Conservation (phyloP, 2,888 invertebrate species). For the Mythimna ferrago region DNA sequence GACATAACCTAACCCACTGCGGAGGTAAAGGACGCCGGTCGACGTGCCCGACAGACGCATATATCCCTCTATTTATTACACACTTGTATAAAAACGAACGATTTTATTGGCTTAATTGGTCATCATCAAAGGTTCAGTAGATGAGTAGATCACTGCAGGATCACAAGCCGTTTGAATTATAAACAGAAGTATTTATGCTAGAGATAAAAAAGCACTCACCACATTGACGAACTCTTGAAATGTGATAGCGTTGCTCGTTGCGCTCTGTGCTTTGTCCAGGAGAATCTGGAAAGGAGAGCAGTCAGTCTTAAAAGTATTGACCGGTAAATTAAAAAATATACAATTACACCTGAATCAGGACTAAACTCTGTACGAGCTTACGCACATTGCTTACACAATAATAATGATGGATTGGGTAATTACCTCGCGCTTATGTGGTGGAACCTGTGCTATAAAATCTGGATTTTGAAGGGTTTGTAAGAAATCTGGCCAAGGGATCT, state of each 20-base stretch:
- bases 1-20: slow-evolving; percentile 81
- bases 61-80: slow-evolving; percentile 78
- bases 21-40: slow-evolving; percentile 74
- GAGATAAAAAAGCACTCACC: slow-evolving; percentile 91
- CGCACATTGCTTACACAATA: too few species aligned
- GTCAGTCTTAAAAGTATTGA: not conserved
- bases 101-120: slow-evolving; percentile 75
- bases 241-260: slow-evolving; percentile 94
- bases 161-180: slow-evolving; percentile 13
- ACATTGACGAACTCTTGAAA: slow-evolving; percentile 98
- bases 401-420: slow-evolving; percentile 47
- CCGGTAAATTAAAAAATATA: too few species aligned
- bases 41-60: slow-evolving; percentile 70
- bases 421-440: slow-evolving; percentile 94
- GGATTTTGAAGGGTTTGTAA: slow-evolving; percentile 93
- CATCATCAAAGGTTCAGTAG: slow-evolving; percentile 41
- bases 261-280: slow-evolving; percentile 93
- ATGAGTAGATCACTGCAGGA: slow-evolving; percentile 25
- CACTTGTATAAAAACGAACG: slow-evolving; percentile 68
- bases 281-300: slow-evolving; percentile 87
- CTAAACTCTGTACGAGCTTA: not conserved
- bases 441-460: slow-evolving; percentile 95
- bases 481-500: slow-evolving; percentile 97
- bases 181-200: not conserved
- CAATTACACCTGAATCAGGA: not conserved